These are phyloP conservation scores for Ctenicera cuprea DNA, from an alignment of 2,888 invertebrate genomes.

Conservation along the genomic window DNA sequence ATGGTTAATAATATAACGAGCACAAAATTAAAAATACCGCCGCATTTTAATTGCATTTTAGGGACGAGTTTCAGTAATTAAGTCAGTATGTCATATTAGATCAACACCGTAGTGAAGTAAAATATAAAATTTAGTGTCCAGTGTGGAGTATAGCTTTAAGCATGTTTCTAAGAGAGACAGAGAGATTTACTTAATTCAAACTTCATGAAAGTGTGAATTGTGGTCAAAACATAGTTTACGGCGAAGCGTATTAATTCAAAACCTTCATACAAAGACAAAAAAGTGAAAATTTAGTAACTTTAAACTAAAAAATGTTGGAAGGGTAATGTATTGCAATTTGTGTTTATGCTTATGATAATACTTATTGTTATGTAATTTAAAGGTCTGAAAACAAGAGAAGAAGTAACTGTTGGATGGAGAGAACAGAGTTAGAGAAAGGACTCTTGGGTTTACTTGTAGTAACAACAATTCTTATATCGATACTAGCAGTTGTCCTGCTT, in stretches of 20 bases:
- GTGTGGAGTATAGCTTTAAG: no score
- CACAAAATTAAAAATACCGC: not conserved
- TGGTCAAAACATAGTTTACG: no score
- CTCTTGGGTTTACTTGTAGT: constrained; percentile 11
- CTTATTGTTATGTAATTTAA: not conserved
- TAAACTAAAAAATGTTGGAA: not conserved
- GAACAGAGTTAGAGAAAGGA: constrained; percentile 27
- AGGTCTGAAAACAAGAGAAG: not conserved
- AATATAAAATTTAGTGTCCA: no score
- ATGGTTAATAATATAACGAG: not conserved
- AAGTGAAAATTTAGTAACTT: no score
- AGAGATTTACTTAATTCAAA: no score
- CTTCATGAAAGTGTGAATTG: no score
- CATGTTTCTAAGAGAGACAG: no score
- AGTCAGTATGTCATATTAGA: not conserved
- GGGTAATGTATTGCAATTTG: not conserved
- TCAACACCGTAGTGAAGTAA: not conserved
- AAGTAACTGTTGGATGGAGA: constrained; percentile 16
- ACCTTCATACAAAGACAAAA: no score
- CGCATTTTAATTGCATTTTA: not conserved
- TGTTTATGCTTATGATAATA: no score
- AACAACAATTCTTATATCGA: constrained; percentile 3
- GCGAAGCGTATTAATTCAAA: no score
- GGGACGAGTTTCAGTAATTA: not conserved
- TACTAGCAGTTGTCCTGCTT: constrained; percentile 8